phyloP scores from a whole-genome alignment of 2,888 invertebrate genomes.

The Crepidodera aurea region DNA sequence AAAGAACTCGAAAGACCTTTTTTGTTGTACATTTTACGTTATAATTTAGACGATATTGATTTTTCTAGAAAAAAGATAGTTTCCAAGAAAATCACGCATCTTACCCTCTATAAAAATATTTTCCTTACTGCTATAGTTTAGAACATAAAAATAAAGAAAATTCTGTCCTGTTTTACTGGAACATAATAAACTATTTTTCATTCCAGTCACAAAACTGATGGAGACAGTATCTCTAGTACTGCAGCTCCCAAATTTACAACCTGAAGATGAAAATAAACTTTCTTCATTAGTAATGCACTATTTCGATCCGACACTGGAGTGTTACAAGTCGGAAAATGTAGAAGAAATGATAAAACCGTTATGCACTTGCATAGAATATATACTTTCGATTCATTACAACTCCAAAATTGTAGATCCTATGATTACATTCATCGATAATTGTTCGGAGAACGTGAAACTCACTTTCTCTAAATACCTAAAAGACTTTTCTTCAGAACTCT shows the following conservation, averaged over 20 bases:
- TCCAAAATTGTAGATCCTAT: slow-evolving; percentile 40
- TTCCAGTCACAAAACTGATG: slow-evolving; percentile 44
- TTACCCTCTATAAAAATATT: too few relatives aligned
- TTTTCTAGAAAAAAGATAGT: too few relatives aligned
- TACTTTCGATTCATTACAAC: slow-evolving; percentile 42
- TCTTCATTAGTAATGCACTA: slow-evolving; percentile 36
- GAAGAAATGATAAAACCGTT: slow-evolving; percentile 40
- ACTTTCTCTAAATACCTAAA: slow-evolving; percentile 39
- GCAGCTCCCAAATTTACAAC: slow-evolving; percentile 36
- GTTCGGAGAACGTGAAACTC: slow-evolving; percentile 33
- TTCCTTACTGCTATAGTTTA: too few relatives aligned
- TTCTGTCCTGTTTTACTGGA: too few relatives aligned
- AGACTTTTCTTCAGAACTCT: slow-evolving; percentile 34
- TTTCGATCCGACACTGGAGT: slow-evolving; percentile 36
- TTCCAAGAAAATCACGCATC: too few relatives aligned
- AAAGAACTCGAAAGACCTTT: too few relatives aligned
- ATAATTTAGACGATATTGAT: too few relatives aligned
- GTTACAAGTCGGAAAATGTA: slow-evolving; percentile 37
- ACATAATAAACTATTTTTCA: too few relatives aligned
- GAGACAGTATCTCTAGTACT: slow-evolving; percentile 35
- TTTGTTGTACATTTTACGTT: too few relatives aligned
- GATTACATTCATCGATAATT: slow-evolving; percentile 30
- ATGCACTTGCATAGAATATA: slow-evolving; percentile 43
- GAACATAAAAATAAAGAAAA: too few relatives aligned
- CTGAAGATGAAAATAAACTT: slow-evolving; percentile 39